phyloP scores from a whole-genome alignment of 2,888 invertebrate species.

The Athalia cordata region DNA sequence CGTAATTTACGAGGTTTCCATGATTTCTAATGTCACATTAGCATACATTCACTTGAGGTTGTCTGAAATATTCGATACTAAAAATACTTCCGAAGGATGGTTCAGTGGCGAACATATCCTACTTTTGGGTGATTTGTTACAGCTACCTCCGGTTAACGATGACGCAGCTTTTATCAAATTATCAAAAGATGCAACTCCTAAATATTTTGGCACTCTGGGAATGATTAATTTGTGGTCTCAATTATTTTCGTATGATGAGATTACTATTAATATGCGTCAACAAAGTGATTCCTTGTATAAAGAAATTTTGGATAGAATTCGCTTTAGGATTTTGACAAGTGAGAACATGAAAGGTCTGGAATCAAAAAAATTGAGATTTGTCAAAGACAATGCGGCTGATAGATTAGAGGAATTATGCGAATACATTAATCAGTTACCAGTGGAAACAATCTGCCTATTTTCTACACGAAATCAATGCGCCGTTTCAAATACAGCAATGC shows the following conservation, averaged over 20 bases:
- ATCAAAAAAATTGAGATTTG: background rate
- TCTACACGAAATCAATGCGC: too few species aligned
- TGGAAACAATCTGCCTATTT: background rate
- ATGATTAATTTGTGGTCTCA: slow-evolving; percentile 55
- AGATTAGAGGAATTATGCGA: slow-evolving; percentile 54
- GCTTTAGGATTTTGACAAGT: slow-evolving; percentile 37
- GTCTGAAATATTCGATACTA: slow-evolving; percentile 60
- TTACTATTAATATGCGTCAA: slow-evolving; percentile 56
- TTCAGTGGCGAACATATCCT: slow-evolving; percentile 58
- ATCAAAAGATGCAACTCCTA: slow-evolving; percentile 49
- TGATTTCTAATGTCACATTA: slow-evolving; percentile 58
- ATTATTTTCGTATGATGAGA: slow-evolving; percentile 56
- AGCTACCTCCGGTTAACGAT: slow-evolving; percentile 61
- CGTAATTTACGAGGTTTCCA: slow-evolving; percentile 60
- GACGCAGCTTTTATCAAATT: slow-evolving; percentile 55
- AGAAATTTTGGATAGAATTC: slow-evolving; percentile 46
- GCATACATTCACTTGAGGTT: slow-evolving; percentile 57
- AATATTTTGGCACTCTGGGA: slow-evolving; percentile 53
- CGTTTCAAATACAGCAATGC: too few species aligned
- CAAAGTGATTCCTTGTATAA: slow-evolving; percentile 39
- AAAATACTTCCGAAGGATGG: slow-evolving; percentile 42
- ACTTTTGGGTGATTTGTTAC: slow-evolving; percentile 63
- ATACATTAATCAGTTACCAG: slow-evolving; percentile 53
- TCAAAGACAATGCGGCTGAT: slow-evolving; percentile 20
- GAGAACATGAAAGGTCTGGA: slow-evolving; percentile 23